Evolutionary conservation across 2,797 vertebrate species (phyloP).

Genomic region (Gobionotothen gibberifrons): DNA sequence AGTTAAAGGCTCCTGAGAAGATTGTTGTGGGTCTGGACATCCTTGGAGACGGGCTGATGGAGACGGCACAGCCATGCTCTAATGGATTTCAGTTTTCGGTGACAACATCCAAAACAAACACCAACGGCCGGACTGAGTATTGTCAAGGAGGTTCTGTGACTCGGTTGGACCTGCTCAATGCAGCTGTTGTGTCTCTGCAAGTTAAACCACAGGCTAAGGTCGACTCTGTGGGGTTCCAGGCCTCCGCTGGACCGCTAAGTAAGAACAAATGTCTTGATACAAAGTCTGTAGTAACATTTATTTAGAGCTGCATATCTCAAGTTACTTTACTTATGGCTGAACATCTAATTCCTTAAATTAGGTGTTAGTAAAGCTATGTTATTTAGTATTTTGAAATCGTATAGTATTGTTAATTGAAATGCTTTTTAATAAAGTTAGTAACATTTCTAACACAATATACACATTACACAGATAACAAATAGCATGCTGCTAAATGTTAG

Average conservation of each 20-base stretch:
- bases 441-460: too few species aligned
- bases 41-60: constrained; percentile 74
- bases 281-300: background rate
- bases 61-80: constrained; percentile 69
- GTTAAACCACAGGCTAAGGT: constrained; percentile 41
- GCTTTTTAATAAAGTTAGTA: background rate
- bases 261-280: constrained; percentile 40
- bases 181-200: constrained; percentile 57
- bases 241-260: constrained; percentile 62
- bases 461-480: too few species aligned
- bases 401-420: background rate
- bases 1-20: constrained; percentile 73
- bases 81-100: constrained; percentile 61
- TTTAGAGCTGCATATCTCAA: too few species aligned
- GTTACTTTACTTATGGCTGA: too few species aligned
- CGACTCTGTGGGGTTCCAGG: constrained; percentile 55
- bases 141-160: constrained; percentile 68
- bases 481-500: background rate
- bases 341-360: too few species aligned
- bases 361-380: too few species aligned
- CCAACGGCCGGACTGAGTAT: constrained; percentile 40
- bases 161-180: constrained; percentile 53
- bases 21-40: constrained; percentile 79
- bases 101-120: constrained; percentile 10
- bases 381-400: too few species aligned